Percentiles rank a stretch among this genome's conserved stretches.
Evolutionary conservation across 2,113 vertebrate genomes (phyloP).

Genomic region (Cavia aperea): DNA sequence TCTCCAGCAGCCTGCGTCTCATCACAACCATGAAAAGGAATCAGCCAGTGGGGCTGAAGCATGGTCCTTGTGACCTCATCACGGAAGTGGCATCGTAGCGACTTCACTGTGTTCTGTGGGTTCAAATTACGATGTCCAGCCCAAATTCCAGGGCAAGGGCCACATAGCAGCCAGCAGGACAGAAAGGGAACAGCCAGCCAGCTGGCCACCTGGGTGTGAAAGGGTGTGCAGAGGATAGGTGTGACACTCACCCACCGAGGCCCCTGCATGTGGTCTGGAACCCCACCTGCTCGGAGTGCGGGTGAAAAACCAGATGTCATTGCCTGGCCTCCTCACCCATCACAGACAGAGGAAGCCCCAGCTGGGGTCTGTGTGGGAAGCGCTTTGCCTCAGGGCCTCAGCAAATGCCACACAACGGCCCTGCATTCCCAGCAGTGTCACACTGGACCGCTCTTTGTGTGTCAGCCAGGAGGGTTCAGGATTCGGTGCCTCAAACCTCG

Average conservation of each 20-base stretch:
- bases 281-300: fast-evolving
- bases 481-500: fast-evolving
- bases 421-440: fast-evolving
- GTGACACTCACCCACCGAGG: fast-evolving
- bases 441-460: fast-evolving
- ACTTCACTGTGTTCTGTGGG: too few species aligned
- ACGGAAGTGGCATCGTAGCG: too few species aligned
- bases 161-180: background rate
- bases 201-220: background rate
- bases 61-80: background rate
- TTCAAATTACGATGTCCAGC: background rate
- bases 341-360: background rate
- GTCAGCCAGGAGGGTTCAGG: fast-evolving
- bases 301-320: fast-evolving
- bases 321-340: background rate
- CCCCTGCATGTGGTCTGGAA: fast-evolving
- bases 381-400: fast-evolving
- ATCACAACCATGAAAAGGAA: too few species aligned
- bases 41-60: background rate
- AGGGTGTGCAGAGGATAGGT: background rate
- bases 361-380: background rate
- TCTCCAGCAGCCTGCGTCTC: background rate
- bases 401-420: background rate
- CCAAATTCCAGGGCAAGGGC: background rate
- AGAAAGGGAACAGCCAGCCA: background rate